Conservation (phyloP, 2,113 vertebrate species). For the Gallinago paraguaiae region DNA sequence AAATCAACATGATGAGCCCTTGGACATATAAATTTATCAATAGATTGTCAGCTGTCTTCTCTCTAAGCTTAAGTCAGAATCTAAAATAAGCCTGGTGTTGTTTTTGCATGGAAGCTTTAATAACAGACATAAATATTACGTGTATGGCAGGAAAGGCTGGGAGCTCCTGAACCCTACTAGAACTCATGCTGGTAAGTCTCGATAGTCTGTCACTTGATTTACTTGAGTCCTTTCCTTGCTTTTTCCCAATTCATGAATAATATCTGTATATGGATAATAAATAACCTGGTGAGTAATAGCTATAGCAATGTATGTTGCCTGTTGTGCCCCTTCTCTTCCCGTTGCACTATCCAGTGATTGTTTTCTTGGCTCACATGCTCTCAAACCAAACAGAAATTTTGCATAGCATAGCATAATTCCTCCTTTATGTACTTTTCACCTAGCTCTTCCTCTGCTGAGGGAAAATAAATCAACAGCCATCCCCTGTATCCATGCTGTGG, state of each 20-base stretch:
- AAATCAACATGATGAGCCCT: conserved; percentile 3
- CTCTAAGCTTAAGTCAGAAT: conserved; percentile 1
- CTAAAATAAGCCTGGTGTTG: background rate
- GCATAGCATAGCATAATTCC: conserved; percentile 50
- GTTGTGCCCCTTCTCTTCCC: background rate
- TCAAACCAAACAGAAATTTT: conserved; percentile 58
- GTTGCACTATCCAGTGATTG: background rate
- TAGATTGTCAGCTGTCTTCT: background rate
- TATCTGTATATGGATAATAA: conserved; percentile 34
- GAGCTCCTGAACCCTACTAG: background rate
- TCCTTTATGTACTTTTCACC: conserved; percentile 43
- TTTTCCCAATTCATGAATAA: conserved; percentile 46
- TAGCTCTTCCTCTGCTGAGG: conserved; percentile 25
- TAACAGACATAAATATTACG: background rate
- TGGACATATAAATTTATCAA: background rate
- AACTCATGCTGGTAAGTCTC: background rate
- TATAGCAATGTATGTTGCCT: background rate
- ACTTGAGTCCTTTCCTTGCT: conserved; percentile 34
- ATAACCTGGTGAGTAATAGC: conserved; percentile 28
- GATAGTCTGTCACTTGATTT: conserved; percentile 29
- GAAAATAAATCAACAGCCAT: conserved; percentile 43
- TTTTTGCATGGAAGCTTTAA: conserved; percentile 5
- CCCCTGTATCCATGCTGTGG: background rate
- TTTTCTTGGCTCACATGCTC: conserved; percentile 19
- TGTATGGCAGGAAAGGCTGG: background rate